phyloP scores from a whole-genome alignment of 2,888 invertebrate species.

The Brachyopa scutellaris region DNA sequence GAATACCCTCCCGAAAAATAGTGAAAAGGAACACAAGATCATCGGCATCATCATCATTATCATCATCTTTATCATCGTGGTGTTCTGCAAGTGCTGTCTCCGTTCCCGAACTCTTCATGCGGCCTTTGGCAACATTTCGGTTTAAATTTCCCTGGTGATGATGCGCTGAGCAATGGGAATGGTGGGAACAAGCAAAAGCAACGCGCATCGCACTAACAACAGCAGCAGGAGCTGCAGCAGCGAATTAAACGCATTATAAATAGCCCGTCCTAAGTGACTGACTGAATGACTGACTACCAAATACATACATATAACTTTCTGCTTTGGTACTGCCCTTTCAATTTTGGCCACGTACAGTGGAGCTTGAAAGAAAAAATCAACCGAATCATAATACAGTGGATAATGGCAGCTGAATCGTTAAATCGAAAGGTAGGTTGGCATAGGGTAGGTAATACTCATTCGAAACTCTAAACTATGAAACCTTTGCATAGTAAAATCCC shows the following conservation, averaged over 20 bases:
- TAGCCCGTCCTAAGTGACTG: conserved; percentile 64
- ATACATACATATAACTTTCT: conserved; percentile 32
- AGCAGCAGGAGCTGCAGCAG: conserved; percentile 42
- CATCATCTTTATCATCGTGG: conserved; percentile 3
- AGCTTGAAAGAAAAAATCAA: neutral
- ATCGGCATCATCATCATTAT: conserved; percentile 41
- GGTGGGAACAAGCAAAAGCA: conserved; percentile 39
- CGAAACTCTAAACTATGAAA: too few species aligned
- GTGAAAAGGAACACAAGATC: conserved; percentile 42
- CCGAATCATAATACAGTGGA: too few species aligned
- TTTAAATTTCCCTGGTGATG: conserved; percentile 24
- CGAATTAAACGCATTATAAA: conserved; percentile 66
- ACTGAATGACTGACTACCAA: conserved; percentile 68
- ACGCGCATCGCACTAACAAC: conserved; percentile 12
- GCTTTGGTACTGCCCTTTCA: neutral
- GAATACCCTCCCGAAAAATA: conserved; percentile 50
- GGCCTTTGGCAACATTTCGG: conserved; percentile 14
- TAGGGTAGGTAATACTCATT: too few species aligned
- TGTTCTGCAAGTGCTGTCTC: neutral
- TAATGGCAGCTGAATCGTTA: too few species aligned
- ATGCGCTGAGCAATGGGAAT: conserved; percentile 4
- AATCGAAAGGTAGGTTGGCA: too few species aligned
- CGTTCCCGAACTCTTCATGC: neutral
- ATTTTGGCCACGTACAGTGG: conserved; percentile 27
- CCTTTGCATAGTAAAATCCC: too few species aligned